Base-by-base conservation (phyloP, 2,113 vertebrate species). In the Callorhinus ursinus region DNA sequence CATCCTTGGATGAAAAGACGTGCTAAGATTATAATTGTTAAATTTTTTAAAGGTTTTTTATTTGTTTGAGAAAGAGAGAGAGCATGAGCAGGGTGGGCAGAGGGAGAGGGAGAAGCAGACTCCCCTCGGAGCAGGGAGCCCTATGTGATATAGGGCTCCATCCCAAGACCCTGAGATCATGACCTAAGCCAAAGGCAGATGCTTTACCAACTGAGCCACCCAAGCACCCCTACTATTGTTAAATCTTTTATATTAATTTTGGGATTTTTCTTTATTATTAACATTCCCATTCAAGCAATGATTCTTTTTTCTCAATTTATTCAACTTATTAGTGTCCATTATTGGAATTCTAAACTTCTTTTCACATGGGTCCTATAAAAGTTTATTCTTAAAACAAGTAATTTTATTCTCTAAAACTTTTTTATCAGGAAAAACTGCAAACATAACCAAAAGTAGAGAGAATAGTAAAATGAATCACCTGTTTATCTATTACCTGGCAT, bases 241-340 rank as follows among this genome's bases (percentile, higher is more conserved):
- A 88, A 59, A 46, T 22, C 8, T 81, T 94, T 82, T 42, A 39
- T 57, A 63, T 63, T 82, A 92, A 55, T 72, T 96, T 92, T 86
- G 21, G 0, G 7, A 53, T 71, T 24, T 72, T 53, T 46, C 46
- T 15, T 69, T 67, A 74, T 71, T 11, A 36, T 67, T 90, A 72
- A 59, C 10, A 90, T 49, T 65, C 2, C 2, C 22, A 69, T 69
- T 49, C 3, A 53, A 80, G 57, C 9, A 80, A 71, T 28, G 2
- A 3, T 39, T 69, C 19, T 88, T 95, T 1, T 39, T 74, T 46
- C 28, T 88, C 10, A 67, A 22, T 59, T 57, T 89, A 93, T 13
- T 74, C 51, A 63, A n/a, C 4, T 57, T 85, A 4, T 13, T 93
- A 88, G 4, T 71, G 1, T 7, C 14, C 10, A 14, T 39, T 89